These are phyloP conservation scores for Scaptomyza caliginosa DNA, from an alignment of 2,888 invertebrate genomes.

Conservation along the genomic window DNA sequence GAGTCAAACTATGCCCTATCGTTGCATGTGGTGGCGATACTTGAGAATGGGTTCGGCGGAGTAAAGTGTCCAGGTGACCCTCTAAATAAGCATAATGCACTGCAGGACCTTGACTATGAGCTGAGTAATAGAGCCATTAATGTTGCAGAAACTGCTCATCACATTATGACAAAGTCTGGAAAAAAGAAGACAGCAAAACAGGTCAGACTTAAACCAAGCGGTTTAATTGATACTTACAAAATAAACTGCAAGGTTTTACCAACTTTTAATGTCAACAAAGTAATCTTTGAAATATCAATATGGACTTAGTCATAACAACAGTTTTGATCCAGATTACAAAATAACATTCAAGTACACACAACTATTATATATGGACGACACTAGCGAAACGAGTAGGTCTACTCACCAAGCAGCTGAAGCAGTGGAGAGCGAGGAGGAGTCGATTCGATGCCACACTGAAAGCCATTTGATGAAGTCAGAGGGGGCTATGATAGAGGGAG, in stretches of 20 bases:
- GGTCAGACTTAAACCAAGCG: no score
- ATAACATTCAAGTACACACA: slow-evolving; percentile 22
- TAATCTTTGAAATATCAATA: background rate
- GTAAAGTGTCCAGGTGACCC: slow-evolving; percentile 18
- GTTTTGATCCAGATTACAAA: background rate
- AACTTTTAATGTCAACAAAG: slow-evolving; percentile 10
- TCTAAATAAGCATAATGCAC: slow-evolving; percentile 65
- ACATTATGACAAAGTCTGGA: slow-evolving; percentile 37
- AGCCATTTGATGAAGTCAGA: background rate
- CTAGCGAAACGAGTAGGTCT: slow-evolving; percentile 29
- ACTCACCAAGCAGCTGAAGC: slow-evolving; percentile 7
- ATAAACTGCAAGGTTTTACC: no score
- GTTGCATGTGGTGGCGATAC: background rate
- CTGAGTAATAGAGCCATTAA: slow-evolving; percentile 46
- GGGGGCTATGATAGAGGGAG: background rate
- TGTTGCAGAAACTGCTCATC: slow-evolving; percentile 34
- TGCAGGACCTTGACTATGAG: slow-evolving; percentile 50
- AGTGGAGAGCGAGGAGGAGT: slow-evolving; percentile 25
- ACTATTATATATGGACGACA: slow-evolving; percentile 22
- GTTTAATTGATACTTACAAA: no score
- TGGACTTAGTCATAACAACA: background rate
- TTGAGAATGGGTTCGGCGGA: background rate
- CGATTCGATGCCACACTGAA: background rate
- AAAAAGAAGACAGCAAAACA: background rate
- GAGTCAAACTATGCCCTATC: background rate